These are phyloP conservation scores for Falco peregrinus DNA, from an alignment of 2,797 vertebrate species.

Conservation along the genomic window DNA sequence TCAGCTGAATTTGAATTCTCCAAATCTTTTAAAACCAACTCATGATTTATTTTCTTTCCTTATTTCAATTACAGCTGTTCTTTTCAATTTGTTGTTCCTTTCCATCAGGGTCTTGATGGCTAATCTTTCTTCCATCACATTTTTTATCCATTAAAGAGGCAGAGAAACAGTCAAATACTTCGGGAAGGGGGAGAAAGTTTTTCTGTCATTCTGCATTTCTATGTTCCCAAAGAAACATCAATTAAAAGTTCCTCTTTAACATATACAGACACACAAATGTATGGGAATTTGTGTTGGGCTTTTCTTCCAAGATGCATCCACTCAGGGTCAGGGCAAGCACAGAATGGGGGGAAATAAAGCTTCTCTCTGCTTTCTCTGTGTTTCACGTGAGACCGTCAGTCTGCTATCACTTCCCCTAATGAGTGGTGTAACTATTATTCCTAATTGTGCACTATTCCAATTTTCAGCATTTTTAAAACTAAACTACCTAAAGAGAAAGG, in stretches of 20 bases:
- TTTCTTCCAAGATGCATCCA: not conserved
- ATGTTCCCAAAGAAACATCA: not conserved
- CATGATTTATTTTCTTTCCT: not conserved
- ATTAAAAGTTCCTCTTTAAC: not conserved
- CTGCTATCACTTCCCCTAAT: not conserved
- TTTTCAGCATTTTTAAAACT: slow-evolving; percentile 15
- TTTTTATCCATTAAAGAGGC: not conserved
- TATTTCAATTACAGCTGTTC: not conserved
- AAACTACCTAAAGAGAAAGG: slow-evolving; percentile 4
- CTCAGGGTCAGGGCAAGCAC: not conserved
- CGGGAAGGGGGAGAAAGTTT: fast-evolving
- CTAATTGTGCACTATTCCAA: not conserved
- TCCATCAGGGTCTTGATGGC: not conserved
- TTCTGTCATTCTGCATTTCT: not conserved
- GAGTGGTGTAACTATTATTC: not conserved
- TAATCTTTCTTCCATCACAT: not conserved
- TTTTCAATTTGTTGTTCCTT: not conserved
- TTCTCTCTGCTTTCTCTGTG: not conserved
- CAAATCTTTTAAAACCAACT: not conserved
- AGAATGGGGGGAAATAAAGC: not conserved
- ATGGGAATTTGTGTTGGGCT: not conserved
- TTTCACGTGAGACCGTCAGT: not conserved
- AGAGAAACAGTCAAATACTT: not conserved
- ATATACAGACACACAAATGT: not conserved
- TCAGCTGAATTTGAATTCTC: not conserved